A percentile compares a stretch with the other conserved stretches of the same genome.
These are phyloP conservation scores for Cerastoderma edule DNA, from an alignment of 2,888 invertebrate genomes.

Conservation along the genomic window DNA sequence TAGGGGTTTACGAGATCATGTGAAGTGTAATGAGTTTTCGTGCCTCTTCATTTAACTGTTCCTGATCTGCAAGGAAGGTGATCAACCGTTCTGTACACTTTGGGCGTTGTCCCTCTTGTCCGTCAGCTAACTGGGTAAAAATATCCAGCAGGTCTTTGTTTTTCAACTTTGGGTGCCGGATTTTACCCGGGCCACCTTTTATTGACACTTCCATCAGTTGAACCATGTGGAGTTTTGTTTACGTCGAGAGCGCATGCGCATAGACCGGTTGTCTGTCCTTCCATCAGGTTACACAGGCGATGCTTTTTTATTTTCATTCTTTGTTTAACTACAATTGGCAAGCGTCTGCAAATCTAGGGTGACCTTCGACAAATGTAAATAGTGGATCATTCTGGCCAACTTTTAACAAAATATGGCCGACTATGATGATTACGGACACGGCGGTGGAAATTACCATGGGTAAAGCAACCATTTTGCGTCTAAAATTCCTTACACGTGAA, in stretches of 20 bases:
- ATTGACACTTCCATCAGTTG: slow-evolving; percentile 6
- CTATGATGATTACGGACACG: slow-evolving; percentile 67
- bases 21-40: slow-evolving; percentile 5
- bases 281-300: background rate
- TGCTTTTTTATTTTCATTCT: too few species aligned
- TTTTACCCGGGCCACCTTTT: background rate
- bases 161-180: slow-evolving; percentile 15
- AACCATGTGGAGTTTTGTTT: slow-evolving; percentile 32
- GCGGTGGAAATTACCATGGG: slow-evolving; percentile 51
- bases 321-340: background rate
- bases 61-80: background rate
- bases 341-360: background rate
- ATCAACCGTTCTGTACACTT: slow-evolving; percentile 3
- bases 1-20: too few species aligned
- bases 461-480: background rate
- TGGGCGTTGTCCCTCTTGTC: background rate
- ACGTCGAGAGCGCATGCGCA: slow-evolving; percentile 17
- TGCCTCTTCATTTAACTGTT: slow-evolving; percentile 3
- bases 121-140: slow-evolving; percentile 10
- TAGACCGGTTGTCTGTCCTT: background rate
- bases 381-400: slow-evolving; percentile 40
- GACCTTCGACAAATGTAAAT: background rate
- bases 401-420: slow-evolving; percentile 70
- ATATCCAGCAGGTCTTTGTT: background rate
- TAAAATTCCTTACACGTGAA: background rate